Base-by-base conservation (phyloP, 2,113 vertebrate genomes). In the Forbesichthys agassizii region DNA sequence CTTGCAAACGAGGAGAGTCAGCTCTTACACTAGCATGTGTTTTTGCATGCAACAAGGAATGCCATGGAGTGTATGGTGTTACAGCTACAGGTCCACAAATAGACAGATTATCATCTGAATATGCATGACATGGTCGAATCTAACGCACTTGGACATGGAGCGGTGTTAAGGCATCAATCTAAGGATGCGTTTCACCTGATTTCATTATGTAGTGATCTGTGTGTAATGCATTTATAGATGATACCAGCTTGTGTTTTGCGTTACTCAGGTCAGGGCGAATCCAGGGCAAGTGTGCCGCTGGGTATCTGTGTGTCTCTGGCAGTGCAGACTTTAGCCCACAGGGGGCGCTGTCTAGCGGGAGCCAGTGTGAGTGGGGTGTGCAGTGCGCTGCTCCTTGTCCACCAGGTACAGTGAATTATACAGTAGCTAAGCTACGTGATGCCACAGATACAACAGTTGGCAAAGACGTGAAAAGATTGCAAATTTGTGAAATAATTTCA, bases 271-370 rank as follows among this genome's bases (percentile, higher is more conserved):
- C 66, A 0, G 95, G 96, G 0, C 92, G 60, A 64, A 86, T 97
- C 53, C 88, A 92, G 77, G 95, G 94, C 0, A 68, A 55, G 11
- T 98, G 97, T 83, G 93, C 95, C 62, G 93, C 94, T 42, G 96
- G 95, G 0, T 96, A 92, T 66, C 84, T 96, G 82, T 98, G 96
- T 82, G 46, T 93, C 56, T 90, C 93, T 68, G 94, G 96, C 3
- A 96, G 95, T 79, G 87, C 92, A 11, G 93, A 94, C 53, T 80
- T 92, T 54, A 87, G 78, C 2, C 92, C 94, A 0, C 88, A 77
- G 11, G 89, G 86, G 5, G 66, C 61, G 48, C 16, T 66, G 3
- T 64, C 53, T 27, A 81, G 87, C 73, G 59, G 68, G 51, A 80
- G 83, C 3, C 86, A 77, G 0, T 97, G 96, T 74, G 82, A 63